Evolutionary conservation across 2,797 vertebrate genomes (phyloP).

Genomic region (Enteromius radiatus): DNA sequence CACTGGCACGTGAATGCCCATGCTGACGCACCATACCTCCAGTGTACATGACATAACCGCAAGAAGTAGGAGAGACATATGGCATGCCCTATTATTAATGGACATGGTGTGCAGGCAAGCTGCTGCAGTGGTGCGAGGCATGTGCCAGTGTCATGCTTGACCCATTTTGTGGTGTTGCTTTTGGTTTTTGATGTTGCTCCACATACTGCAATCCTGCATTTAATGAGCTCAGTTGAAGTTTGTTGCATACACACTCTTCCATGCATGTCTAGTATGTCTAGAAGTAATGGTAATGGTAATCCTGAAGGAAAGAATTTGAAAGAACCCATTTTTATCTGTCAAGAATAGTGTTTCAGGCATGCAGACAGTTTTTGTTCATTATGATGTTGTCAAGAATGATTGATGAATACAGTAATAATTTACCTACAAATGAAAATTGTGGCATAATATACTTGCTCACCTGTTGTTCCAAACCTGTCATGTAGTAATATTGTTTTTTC

Average conservation of each 20-base stretch:
- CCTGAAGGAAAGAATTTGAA: neutral
- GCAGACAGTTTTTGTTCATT: conserved; percentile 3
- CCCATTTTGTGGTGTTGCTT: conserved; percentile 43
- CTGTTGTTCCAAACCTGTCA: conserved; percentile 1
- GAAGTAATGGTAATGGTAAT: neutral
- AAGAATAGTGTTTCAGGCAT: neutral
- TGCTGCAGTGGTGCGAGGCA: conserved; percentile 53
- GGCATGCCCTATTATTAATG: conserved; percentile 39
- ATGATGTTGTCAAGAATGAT: neutral
- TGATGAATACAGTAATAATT: conserved; percentile 1
- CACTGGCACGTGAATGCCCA: conserved; percentile 27
- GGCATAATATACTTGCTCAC: neutral
- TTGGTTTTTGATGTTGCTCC: conserved; percentile 41
- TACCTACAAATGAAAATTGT: conserved; percentile 19
- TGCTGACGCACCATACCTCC: conserved; percentile 37
- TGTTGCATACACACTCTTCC: neutral
- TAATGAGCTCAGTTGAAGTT: conserved; percentile 26
- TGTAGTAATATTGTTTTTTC: neutral
- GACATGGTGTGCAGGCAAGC: conserved; percentile 22
- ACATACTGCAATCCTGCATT: conserved; percentile 58
- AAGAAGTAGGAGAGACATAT: conserved; percentile 30
- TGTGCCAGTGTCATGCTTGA: conserved; percentile 49
- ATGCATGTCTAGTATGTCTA: neutral
- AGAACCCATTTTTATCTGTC: conserved; percentile 4
- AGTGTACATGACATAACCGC: conserved; percentile 20